phyloP scores from a whole-genome alignment of 2,797 vertebrate genomes.

The Argya squamiceps region DNA sequence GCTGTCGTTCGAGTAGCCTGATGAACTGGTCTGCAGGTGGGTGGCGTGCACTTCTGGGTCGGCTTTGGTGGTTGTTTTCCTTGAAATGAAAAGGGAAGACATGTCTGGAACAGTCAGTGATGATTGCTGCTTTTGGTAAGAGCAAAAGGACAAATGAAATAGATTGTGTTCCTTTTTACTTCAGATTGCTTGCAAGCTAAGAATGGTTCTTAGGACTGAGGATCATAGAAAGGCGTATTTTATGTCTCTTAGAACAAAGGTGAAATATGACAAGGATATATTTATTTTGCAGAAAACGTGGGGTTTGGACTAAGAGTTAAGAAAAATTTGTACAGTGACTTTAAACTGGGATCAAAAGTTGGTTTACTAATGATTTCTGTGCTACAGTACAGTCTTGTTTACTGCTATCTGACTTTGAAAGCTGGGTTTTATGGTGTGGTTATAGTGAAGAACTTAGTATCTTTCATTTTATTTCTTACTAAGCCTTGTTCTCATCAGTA shows the following conservation, averaged over 20 bases:
- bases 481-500: constrained; percentile 35
- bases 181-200: neutral
- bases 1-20: constrained; percentile 9
- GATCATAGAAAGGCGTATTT: neutral
- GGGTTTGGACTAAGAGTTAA: neutral
- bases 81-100: neutral
- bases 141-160: neutral
- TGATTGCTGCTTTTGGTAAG: neutral
- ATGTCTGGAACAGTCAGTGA: neutral
- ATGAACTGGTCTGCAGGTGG: neutral
- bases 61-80: constrained; percentile 4
- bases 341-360: constrained; percentile 61
- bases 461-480: constrained; percentile 20
- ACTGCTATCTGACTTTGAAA: constrained; percentile 52
- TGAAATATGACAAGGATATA: neutral
- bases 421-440: constrained; percentile 30
- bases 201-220: neutral
- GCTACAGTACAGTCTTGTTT: constrained; percentile 70
- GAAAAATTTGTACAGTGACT: constrained; percentile 5
- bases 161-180: constrained; percentile 8
- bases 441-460: constrained; percentile 49
- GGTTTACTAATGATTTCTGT: constrained; percentile 39
- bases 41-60: neutral
- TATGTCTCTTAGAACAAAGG: constrained; percentile 6
- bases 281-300: constrained; percentile 1